phyloP scores from a whole-genome alignment of 2,113 vertebrate species.

The Lynx canadensis region DNA sequence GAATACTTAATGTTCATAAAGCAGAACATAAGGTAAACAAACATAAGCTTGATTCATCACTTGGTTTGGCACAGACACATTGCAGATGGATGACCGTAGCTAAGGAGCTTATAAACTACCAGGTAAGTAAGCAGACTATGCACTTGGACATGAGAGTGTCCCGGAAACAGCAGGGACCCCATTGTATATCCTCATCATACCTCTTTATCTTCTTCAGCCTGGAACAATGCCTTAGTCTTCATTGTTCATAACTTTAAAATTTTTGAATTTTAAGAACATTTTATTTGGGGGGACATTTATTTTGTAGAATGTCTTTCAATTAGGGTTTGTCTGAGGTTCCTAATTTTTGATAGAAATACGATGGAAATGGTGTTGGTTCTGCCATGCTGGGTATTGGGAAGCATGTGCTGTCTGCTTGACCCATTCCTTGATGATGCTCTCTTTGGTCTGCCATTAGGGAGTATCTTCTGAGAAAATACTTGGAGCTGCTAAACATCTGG shows the following conservation, averaged over 20 bases:
- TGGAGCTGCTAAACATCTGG: background rate
- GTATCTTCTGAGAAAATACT: conserved; percentile 15
- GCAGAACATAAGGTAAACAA: background rate
- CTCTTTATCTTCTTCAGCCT: background rate
- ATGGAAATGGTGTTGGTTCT: background rate
- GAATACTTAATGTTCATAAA: background rate
- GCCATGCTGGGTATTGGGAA: background rate
- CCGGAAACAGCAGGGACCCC: background rate
- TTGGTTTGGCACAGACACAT: background rate
- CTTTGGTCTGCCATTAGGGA: background rate
- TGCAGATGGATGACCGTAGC: background rate
- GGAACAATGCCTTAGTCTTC: background rate
- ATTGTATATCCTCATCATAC: background rate
- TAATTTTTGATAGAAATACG: background rate
- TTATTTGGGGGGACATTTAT: conserved; percentile 9
- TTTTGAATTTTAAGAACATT: background rate
- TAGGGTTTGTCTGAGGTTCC: background rate
- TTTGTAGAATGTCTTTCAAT: background rate
- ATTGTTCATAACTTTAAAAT: background rate
- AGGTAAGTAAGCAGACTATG: background rate
- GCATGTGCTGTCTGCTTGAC: background rate
- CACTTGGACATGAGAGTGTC: background rate
- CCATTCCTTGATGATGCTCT: background rate
- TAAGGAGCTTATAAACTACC: background rate
- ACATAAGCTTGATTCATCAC: background rate